Evolutionary conservation across 2,888 invertebrate genomes (phyloP).

Genomic region (Bombylius major): DNA sequence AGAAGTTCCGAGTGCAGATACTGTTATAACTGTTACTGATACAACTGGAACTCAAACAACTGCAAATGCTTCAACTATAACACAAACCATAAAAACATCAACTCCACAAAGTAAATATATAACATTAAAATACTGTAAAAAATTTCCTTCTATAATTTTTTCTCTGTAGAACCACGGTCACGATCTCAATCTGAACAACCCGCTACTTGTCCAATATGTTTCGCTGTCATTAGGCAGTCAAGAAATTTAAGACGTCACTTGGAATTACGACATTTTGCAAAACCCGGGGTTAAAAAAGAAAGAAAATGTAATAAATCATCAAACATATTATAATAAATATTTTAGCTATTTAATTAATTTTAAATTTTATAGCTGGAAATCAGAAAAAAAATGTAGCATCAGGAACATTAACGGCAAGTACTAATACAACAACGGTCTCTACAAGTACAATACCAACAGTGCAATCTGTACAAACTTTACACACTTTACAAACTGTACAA

Average conservation of each 20-base stretch:
- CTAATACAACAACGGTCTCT: constrained; percentile 8
- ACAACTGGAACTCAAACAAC: constrained; percentile 20
- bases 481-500: constrained; percentile 33
- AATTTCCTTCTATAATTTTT: background rate
- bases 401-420: constrained; percentile 13
- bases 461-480: constrained; percentile 33
- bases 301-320: constrained; percentile 28
- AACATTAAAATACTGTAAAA: background rate
- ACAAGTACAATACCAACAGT: constrained; percentile 28
- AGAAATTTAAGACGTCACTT: constrained; percentile 46
- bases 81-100: constrained; percentile 16
- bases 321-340: background rate
- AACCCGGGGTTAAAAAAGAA: constrained; percentile 36
- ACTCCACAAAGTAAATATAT: background rate
- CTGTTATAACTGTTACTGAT: constrained; percentile 29
- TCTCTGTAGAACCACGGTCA: constrained; percentile 36
- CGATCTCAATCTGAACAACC: constrained; percentile 49
- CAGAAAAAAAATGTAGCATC: constrained; percentile 12
- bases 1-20: constrained; percentile 29
- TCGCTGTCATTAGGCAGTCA: constrained; percentile 45
- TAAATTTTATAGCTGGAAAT: background rate
- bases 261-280: constrained; percentile 37
- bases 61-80: constrained; percentile 15
- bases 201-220: constrained; percentile 46
- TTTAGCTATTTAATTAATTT: background rate